phyloP scores from a whole-genome alignment of 2,113 vertebrate genomes.

The Entosphenus tridentatus region DNA sequence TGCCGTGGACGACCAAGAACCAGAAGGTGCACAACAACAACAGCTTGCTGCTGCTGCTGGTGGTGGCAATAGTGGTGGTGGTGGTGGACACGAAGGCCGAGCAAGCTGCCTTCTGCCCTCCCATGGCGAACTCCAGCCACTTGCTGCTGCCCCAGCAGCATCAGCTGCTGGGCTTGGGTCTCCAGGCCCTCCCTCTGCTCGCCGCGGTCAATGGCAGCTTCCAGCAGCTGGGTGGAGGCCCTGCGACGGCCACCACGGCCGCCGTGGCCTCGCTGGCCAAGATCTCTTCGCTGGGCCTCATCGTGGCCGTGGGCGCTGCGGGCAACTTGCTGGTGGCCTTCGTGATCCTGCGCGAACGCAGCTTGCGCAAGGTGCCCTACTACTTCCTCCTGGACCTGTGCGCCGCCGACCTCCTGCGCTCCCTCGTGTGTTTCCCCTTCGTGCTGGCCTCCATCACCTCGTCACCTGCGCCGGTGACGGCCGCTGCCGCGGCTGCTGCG shows the following conservation, averaged over 20 bases:
- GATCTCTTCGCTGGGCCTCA: conserved; percentile 56
- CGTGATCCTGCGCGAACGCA: conserved; percentile 60
- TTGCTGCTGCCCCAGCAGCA: too few species aligned
- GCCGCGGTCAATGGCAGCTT: neutral
- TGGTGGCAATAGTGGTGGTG: too few species aligned
- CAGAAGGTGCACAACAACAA: too few species aligned
- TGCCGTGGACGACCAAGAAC: too few species aligned
- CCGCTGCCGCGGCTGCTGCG: too few species aligned
- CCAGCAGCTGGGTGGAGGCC: conserved; percentile 4
- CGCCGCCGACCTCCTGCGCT: conserved; percentile 89
- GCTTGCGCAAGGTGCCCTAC: conserved; percentile 68
- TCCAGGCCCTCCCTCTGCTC: too few species aligned
- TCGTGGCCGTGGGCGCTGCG: conserved; percentile 50
- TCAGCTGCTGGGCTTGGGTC: too few species aligned
- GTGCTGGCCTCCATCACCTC: conserved; percentile 93
- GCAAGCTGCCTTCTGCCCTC: conserved; percentile 51
- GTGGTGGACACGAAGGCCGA: too few species aligned
- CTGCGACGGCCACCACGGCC: neutral
- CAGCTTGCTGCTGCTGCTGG: too few species aligned
- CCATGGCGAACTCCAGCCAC: conserved; percentile 99
- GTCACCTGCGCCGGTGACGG: too few species aligned
- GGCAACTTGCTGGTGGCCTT: conserved; percentile 59
- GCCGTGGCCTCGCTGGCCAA: conserved; percentile 34
- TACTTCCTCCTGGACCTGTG: conserved; percentile 94
- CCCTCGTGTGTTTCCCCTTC: conserved; percentile 96